Evolutionary conservation across 2,888 invertebrate species (phyloP).

Genomic region (Drosophila meridiana): DNA sequence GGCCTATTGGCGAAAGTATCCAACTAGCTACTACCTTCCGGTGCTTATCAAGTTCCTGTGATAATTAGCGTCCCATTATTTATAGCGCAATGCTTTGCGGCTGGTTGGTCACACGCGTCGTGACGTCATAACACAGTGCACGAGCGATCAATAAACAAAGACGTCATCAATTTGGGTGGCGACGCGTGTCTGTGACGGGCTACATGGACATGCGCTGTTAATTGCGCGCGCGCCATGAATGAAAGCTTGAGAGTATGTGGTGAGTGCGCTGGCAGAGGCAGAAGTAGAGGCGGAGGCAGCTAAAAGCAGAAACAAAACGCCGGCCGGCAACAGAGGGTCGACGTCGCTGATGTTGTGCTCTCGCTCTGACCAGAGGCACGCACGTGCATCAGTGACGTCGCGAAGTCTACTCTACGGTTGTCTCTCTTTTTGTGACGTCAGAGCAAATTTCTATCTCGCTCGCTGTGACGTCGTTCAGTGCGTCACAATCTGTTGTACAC

Average conservation of each 20-base stretch:
- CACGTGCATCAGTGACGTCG: constrained; percentile 77
- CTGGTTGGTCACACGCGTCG: constrained; percentile 38
- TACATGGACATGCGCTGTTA: constrained; percentile 15
- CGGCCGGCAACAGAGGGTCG: constrained; percentile 51
- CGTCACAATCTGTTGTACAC: constrained; percentile 1
- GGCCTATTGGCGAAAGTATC: neutral
- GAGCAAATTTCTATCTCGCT: constrained; percentile 32
- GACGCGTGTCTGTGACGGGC: constrained; percentile 40
- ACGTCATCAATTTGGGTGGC: constrained; percentile 75
- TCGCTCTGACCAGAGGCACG: constrained; percentile 40
- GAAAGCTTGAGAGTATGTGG: constrained; percentile 37
- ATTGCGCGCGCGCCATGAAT: constrained; percentile 48
- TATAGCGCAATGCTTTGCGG: constrained; percentile 51
- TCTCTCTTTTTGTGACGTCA: constrained; percentile 61
- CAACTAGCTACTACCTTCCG: neutral
- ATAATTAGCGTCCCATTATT: constrained; percentile 68
- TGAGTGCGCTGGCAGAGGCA: constrained; percentile 9
- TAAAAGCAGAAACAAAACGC: constrained; percentile 25
- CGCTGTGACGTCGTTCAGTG: constrained; percentile 55
- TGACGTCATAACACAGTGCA: constrained; percentile 50
- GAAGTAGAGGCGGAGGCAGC: neutral
- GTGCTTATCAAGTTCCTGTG: constrained; percentile 54
- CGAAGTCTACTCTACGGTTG: constrained; percentile 49
- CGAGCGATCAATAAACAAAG: constrained; percentile 69
- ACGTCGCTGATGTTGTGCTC: constrained; percentile 12